A percentile compares a stretch with the other conserved stretches of the same genome.
phyloP scores from a whole-genome alignment of 2,113 vertebrate species.

The Brachypteracias leptosomus region DNA sequence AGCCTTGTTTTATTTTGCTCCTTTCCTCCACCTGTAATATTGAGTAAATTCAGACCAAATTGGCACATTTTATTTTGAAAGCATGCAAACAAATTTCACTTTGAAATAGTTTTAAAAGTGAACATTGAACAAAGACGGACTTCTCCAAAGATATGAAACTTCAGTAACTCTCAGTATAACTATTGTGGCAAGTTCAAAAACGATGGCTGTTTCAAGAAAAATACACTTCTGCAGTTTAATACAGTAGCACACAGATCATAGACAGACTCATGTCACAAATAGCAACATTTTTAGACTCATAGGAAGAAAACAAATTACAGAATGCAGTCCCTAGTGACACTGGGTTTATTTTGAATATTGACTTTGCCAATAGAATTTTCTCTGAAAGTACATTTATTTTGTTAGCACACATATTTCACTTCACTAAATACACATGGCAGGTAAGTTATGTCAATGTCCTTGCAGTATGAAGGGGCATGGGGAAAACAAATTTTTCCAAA shows the following conservation, averaged over 20 bases:
- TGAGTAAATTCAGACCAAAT: background rate
- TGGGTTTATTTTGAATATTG: background rate
- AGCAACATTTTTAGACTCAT: background rate
- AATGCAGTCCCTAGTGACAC: background rate
- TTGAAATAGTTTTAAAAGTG: background rate
- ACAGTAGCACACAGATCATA: background rate
- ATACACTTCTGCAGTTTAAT: background rate
- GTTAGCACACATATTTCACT: background rate
- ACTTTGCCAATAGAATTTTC: background rate
- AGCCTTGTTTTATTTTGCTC: background rate
- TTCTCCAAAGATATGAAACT: background rate
- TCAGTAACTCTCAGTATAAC: background rate
- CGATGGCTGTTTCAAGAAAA: background rate
- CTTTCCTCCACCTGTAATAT: background rate
- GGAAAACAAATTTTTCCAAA: background rate
- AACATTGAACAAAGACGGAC: background rate
- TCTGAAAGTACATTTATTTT: background rate
- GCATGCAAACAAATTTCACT: background rate
- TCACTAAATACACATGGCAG: background rate
- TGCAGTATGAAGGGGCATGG: background rate
- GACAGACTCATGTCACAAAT: background rate
- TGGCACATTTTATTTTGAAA: background rate
- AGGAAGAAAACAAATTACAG: background rate
- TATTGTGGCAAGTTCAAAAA: background rate
- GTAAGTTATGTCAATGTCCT: background rate